Conservation (phyloP, 2,797 vertebrate species). For the Enteromius treurensis region DNA sequence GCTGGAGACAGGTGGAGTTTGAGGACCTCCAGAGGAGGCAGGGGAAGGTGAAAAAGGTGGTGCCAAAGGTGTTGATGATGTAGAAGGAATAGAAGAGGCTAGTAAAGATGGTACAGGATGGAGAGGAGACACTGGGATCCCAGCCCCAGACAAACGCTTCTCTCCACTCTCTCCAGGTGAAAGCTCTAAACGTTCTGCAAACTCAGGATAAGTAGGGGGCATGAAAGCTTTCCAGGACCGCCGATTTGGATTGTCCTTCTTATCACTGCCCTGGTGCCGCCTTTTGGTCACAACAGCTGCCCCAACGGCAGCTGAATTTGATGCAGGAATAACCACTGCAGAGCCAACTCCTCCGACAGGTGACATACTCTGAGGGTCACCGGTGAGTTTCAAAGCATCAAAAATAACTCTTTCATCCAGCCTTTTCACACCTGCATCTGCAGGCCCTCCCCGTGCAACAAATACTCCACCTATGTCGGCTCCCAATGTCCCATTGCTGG, state of each 20-base stretch:
- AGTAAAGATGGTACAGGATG: constrained; percentile 67
- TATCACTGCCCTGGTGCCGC: constrained; percentile 78
- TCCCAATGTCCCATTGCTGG: constrained; percentile 94
- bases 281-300: constrained; percentile 79
- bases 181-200: constrained; percentile 91
- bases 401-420: constrained; percentile 96
- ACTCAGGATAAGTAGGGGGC: constrained; percentile 93
- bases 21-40: constrained; percentile 70
- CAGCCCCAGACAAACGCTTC: constrained; percentile 82
- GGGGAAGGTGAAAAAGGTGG: constrained; percentile 73
- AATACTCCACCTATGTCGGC: constrained; percentile 81
- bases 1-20: constrained; percentile 71
- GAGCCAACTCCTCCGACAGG: constrained; percentile 72
- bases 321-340: constrained; percentile 70
- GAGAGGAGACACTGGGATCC: constrained; percentile 76
- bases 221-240: constrained; percentile 98
- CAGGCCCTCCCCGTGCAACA: constrained; percentile 75
- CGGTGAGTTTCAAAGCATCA: constrained; percentile 93
- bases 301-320: constrained; percentile 73
- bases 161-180: constrained; percentile 83
- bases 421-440: constrained; percentile 80
- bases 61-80: constrained; percentile 71
- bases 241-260: constrained; percentile 92
- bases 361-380: constrained; percentile 87
- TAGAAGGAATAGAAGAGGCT: constrained; percentile 67